Conservation (phyloP, 2,797 vertebrate species). For the Sebastes taczanowskii region DNA sequence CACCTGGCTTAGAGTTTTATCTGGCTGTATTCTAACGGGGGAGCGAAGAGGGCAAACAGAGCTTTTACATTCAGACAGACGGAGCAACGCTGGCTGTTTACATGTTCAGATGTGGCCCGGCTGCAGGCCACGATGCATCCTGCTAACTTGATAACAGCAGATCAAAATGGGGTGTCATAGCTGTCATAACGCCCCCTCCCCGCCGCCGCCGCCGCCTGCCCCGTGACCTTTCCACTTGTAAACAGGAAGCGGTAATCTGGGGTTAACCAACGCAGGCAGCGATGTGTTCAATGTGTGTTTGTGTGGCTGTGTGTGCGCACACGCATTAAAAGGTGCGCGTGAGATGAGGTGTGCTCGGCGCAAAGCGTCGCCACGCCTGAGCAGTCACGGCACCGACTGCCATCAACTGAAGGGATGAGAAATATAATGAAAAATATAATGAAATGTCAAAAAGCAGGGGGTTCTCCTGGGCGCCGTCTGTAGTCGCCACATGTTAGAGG, state of each 20-base stretch:
- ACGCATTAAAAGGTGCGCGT: constrained; percentile 36
- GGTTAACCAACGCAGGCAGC: constrained; percentile 58
- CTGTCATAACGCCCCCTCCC: constrained; percentile 45
- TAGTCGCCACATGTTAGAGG: constrained; percentile 62
- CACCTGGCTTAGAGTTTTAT: constrained; percentile 47
- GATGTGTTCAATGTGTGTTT: constrained; percentile 41
- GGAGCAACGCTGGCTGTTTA: constrained; percentile 26
- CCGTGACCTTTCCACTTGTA: constrained; percentile 76
- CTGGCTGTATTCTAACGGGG: constrained; percentile 26
- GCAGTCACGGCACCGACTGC: constrained; percentile 73
- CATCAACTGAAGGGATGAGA: constrained; percentile 81
- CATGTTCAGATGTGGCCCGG: constrained; percentile 45
- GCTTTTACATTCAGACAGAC: constrained; percentile 37
- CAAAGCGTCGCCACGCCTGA: constrained; percentile 74
- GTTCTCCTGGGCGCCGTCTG: constrained; percentile 59
- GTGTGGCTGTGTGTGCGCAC: constrained; percentile 23
- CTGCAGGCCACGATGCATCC: constrained; percentile 39
- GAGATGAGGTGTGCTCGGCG: constrained; percentile 70
- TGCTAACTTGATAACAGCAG: constrained; percentile 59
- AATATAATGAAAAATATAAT: constrained; percentile 86
- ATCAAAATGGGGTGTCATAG: constrained; percentile 69
- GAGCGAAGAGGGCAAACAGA: constrained; percentile 27
- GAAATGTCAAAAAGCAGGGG: constrained; percentile 80
- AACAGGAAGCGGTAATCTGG: constrained; percentile 75
- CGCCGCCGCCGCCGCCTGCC: constrained; percentile 11